Evolutionary conservation across 2,113 vertebrate genomes (phyloP).

Genomic region (Neodontobutis hainanensis): DNA sequence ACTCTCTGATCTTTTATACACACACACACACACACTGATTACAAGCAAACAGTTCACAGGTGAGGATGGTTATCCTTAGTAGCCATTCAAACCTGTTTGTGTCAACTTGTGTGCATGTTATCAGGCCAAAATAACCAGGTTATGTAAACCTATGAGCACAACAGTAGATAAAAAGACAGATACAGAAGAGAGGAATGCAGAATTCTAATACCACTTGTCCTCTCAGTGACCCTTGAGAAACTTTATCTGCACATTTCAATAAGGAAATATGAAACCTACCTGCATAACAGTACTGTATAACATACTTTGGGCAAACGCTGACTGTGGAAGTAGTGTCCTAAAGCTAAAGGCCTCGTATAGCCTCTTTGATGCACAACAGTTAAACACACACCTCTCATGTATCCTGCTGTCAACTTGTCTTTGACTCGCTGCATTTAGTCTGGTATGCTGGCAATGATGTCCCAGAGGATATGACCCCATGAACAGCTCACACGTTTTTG

Average conservation of each 20-base stretch:
- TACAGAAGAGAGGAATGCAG: not conserved
- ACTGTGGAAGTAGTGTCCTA: not conserved
- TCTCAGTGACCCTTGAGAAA: slow-evolving; percentile 12
- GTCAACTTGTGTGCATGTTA: too few species aligned
- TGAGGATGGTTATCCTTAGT: too few species aligned
- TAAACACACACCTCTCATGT: not conserved
- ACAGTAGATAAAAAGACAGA: not conserved
- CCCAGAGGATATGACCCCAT: not conserved
- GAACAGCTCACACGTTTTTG: not conserved
- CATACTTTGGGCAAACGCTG: slow-evolving; percentile 15
- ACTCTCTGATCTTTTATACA: too few species aligned
- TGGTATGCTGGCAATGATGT: not conserved
- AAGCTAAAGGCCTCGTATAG: not conserved
- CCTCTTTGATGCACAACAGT: slow-evolving; percentile 7
- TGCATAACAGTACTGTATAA: not conserved
- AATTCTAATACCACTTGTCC: slow-evolving; percentile 1
- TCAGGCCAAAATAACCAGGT: too few species aligned
- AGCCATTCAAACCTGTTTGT: too few species aligned
- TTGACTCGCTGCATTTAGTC: not conserved
- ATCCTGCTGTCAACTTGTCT: not conserved
- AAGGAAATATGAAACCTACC: slow-evolving; percentile 21
- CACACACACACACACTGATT: too few species aligned
- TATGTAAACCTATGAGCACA: not conserved
- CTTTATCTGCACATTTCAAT: not conserved
- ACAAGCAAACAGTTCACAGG: too few species aligned